A percentile compares a stretch with the other conserved stretches of the same genome.
Evolutionary conservation across 2,888 invertebrate genomes (phyloP).

Genomic region (Mechanitis messenoides): DNA sequence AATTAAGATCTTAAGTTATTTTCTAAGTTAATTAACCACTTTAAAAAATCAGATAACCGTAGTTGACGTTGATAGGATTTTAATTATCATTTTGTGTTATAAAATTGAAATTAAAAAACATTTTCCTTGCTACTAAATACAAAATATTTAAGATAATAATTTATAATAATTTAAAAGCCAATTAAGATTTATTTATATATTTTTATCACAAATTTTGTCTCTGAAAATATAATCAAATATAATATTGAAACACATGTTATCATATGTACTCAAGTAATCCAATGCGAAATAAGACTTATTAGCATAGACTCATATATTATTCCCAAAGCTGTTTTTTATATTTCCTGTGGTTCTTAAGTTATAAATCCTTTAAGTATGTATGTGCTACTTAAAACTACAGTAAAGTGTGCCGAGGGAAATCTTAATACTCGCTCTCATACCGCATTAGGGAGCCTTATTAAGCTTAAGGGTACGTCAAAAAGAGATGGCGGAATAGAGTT

Average conservation of each 20-base stretch:
- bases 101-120: no score
- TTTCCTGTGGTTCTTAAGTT: constrained; percentile 6
- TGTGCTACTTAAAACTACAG: constrained; percentile 20
- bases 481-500: constrained; percentile 5
- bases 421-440: constrained; percentile 22
- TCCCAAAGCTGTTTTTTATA: constrained; percentile 6
- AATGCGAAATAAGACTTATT: not conserved
- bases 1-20: constrained; percentile 18
- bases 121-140: no score
- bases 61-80: not conserved
- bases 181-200: no score
- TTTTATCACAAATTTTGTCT: no score
- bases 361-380: constrained; percentile 21
- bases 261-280: not conserved
- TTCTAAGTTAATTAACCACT: constrained; percentile 19
- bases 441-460: constrained; percentile 25
- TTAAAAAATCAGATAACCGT: constrained; percentile 2
- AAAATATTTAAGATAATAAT: no score
- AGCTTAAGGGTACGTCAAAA: constrained; percentile 10
- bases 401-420: constrained; percentile 23
- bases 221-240: no score
- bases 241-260: not conserved
- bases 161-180: no score
- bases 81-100: not conserved
- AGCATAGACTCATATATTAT: constrained; percentile 6